phyloP scores from a whole-genome alignment of 2,113 vertebrate genomes.

The Rhombomys opimus region DNA sequence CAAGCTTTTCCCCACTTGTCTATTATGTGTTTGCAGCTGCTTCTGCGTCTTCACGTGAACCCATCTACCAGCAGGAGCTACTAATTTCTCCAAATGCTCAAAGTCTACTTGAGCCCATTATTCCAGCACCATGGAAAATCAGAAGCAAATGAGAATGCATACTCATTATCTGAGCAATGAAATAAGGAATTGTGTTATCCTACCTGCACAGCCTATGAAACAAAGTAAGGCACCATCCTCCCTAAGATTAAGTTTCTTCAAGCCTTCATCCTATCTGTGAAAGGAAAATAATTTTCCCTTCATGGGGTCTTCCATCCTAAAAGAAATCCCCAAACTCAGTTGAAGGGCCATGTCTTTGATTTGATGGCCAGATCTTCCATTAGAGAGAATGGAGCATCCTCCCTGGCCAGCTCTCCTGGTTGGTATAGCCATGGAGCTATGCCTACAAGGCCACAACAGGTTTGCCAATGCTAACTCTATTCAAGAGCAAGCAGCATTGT shows the following conservation, averaged over 20 bases:
- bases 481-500: background rate
- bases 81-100: constrained; percentile 12
- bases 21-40: background rate
- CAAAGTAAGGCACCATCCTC: constrained; percentile 5
- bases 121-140: background rate
- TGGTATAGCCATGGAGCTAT: too few species aligned
- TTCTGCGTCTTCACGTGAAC: background rate
- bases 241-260: background rate
- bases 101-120: background rate
- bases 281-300: background rate
- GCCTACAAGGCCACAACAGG: background rate
- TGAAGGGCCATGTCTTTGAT: background rate
- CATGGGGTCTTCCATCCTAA: background rate
- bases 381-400: background rate
- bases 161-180: background rate
- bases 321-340: background rate
- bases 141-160: background rate
- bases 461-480: background rate
- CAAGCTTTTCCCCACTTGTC: background rate
- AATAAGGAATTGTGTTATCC: background rate
- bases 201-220: background rate
- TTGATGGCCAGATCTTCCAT: background rate
- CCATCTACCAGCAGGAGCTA: background rate
- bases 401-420: background rate
- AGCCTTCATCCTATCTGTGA: background rate